A percentile compares a stretch with the other conserved stretches of the same genome.
Conservation (phyloP, 2,888 invertebrate genomes). For the Pediacus dermestoides region DNA sequence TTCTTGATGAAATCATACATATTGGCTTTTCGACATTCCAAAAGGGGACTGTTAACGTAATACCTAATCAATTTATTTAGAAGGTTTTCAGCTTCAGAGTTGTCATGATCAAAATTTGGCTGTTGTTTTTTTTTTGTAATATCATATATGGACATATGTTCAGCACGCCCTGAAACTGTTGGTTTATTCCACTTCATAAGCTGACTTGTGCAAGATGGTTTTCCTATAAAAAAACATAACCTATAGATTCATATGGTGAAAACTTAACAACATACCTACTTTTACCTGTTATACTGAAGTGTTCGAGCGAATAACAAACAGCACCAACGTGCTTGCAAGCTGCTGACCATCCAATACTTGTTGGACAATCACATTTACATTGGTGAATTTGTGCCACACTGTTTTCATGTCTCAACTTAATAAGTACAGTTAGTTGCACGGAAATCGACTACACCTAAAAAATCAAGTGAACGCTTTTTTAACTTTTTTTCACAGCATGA, state of each 20-base stretch:
- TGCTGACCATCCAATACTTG: conserved; percentile 10
- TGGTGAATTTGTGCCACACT: conserved; percentile 2
- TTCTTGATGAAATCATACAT: not conserved
- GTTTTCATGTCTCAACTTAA: conserved; percentile 2
- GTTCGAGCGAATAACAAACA: conserved; percentile 11
- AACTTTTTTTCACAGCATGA: too few species aligned
- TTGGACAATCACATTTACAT: conserved; percentile 10
- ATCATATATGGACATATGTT: too few species aligned
- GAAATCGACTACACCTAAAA: too few species aligned
- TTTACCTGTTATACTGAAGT: conserved; percentile 10
- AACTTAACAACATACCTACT: not conserved
- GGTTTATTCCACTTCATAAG: not conserved
- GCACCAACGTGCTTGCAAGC: conserved; percentile 14
- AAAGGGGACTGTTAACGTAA: conserved; percentile 1
- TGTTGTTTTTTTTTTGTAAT: too few species aligned
- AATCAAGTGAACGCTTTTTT: too few species aligned
- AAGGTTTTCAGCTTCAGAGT: not conserved
- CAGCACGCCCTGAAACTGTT: not conserved
- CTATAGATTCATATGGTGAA: not conserved
- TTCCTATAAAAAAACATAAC: not conserved
- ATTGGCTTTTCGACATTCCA: not conserved
- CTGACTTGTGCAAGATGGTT: not conserved
- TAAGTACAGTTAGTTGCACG: too few species aligned
- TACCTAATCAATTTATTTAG: not conserved
- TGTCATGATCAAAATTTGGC: not conserved